Percentiles rank a stretch among this genome's conserved stretches.
These are phyloP conservation scores for Strix uralensis DNA, from an alignment of 2,113 vertebrate genomes.

Conservation along the genomic window DNA sequence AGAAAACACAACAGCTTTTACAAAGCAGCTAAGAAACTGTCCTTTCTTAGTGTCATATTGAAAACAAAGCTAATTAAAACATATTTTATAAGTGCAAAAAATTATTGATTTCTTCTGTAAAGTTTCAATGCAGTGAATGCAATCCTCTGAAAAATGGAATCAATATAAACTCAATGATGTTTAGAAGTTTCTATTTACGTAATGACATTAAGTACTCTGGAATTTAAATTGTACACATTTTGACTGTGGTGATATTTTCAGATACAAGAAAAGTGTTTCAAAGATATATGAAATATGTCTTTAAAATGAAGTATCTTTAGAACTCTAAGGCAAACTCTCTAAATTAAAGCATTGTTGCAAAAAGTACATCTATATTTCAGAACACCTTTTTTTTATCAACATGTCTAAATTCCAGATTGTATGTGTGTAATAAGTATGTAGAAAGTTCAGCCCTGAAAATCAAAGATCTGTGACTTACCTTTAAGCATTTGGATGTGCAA, in stretches of 20 bases:
- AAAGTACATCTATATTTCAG: not conserved
- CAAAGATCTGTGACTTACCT: not conserved
- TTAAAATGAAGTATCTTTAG: conserved; percentile 20
- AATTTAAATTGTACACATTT: conserved; percentile 27
- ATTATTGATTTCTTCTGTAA: not conserved
- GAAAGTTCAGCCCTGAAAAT: not conserved
- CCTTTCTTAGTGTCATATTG: not conserved
- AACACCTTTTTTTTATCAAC: not conserved
- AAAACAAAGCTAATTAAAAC: not conserved
- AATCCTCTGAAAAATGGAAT: conserved; percentile 4
- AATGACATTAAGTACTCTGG: conserved; percentile 1
- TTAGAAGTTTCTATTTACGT: conserved; percentile 25
- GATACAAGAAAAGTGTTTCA: not conserved
- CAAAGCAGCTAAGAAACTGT: not conserved
- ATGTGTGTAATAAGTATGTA: not conserved
- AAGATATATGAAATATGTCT: not conserved
- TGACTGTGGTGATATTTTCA: conserved; percentile 12
- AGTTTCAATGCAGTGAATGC: not conserved
- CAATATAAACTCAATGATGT: conserved; percentile 14
- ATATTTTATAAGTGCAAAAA: not conserved
- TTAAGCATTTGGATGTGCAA: not conserved
- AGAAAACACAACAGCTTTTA: not conserved
- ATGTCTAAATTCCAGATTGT: not conserved
- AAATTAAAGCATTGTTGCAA: not conserved
- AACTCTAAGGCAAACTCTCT: not conserved